These are phyloP conservation scores for Crepidodera aurea DNA, from an alignment of 2,888 invertebrate species.

Conservation along the genomic window DNA sequence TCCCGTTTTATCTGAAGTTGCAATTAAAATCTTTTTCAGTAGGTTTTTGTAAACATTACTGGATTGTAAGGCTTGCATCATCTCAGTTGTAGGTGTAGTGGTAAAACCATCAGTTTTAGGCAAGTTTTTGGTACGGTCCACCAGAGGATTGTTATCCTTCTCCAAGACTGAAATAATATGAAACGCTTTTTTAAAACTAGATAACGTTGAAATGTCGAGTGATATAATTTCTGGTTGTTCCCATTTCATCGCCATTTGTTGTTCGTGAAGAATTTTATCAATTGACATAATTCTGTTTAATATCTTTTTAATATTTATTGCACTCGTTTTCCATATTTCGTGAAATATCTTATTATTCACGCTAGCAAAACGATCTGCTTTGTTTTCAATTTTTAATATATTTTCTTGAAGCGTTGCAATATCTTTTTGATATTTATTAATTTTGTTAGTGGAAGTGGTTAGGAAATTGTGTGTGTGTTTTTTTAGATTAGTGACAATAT, in stretches of 20 bases:
- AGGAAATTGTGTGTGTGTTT: slow-evolving; percentile 73
- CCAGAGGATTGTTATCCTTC: too few relatives aligned
- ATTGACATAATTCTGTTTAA: slow-evolving; percentile 66
- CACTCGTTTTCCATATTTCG: slow-evolving; percentile 70
- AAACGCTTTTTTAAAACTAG: slow-evolving; percentile 54
- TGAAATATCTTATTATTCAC: slow-evolving; percentile 71
- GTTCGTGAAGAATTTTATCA: slow-evolving; percentile 69
- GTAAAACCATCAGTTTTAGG: not conserved
- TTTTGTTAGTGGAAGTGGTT: slow-evolving; percentile 70
- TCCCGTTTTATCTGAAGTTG: slow-evolving; percentile 74
- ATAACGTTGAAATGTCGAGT: slow-evolving; percentile 61
- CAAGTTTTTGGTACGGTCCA: too few relatives aligned
- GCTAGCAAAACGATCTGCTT: slow-evolving; percentile 71
- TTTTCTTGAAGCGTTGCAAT: slow-evolving; percentile 71
- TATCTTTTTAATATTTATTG: slow-evolving; percentile 62
- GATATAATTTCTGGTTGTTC: slow-evolving; percentile 59
- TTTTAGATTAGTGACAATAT: slow-evolving; percentile 72
- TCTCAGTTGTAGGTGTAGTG: not conserved
- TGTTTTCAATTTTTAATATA: slow-evolving; percentile 74
- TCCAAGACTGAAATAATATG: too few relatives aligned
- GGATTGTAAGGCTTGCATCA: too few relatives aligned
- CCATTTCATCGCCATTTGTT: slow-evolving; percentile 70
- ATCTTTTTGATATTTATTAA: slow-evolving; percentile 73
- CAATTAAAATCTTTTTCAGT: slow-evolving; percentile 22
- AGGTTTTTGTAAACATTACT: slow-evolving; percentile 6